Evolutionary conservation across 2,113 vertebrate genomes (phyloP), one percentile per base, ranked within the genome.

Genomic region (Aphelocoma coerulescens): DNA sequence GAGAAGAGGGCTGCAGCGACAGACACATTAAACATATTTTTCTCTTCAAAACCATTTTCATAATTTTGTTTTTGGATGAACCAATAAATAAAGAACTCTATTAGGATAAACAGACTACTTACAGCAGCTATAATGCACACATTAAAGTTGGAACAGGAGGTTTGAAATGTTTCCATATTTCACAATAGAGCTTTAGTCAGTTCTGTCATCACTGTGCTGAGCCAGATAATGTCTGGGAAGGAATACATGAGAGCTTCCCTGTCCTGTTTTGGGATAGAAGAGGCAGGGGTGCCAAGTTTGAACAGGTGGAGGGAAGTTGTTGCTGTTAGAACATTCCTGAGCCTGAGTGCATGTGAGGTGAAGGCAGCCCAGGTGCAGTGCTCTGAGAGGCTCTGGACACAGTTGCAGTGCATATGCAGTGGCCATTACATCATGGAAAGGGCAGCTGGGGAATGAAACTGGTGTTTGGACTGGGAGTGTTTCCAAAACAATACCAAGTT

Each of bases 121-220:
- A 93, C 62, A 91, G 94, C 85, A 90, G 94, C 84, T 74, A 3
- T 81, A 84, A 86, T 33, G 41, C 44, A 24, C 63, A 33, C 93
- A 86, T 87, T 95, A 81, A 95, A 96, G 96, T 61, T 93, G 95
- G 95, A 97, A 91, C 95, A 81, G 93, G 93, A 97, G 91, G 71
- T 76, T 97, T 97, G 96, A 96, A 89, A 89, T 10, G 15, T 77
- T 95, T 97, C 85, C 43, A 66, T 46, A 24, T 96, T 94, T 97
- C 85, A 93, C 88, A 89, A 89, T 43, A 93, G 93, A 92, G 96
- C 78, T 96, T 55, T 58, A 96, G 88, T 81, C 76, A 24, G 65
- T 72, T 87, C 83, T 94, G 73, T 93, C 92, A 62, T 94, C 82
- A 3, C 85, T 43, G 22, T 67, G 62, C 74, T 77, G 81, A 89